Evolutionary conservation across 2,113 vertebrate genomes (phyloP).

Genomic region (Opisthocomus hoazin): DNA sequence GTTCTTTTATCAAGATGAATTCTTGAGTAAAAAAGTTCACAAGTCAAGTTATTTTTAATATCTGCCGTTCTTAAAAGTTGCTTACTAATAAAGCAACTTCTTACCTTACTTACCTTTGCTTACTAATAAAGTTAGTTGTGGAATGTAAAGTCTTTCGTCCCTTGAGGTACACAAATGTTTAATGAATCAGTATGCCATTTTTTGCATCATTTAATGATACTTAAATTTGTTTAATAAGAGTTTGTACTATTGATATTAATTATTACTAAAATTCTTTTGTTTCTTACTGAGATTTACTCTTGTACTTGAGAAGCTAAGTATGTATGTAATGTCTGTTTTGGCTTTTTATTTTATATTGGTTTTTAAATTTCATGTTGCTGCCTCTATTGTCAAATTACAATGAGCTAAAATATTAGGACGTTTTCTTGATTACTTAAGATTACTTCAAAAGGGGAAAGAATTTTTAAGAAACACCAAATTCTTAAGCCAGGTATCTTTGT

Average conservation of each 20-base stretch:
- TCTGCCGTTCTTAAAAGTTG: background rate
- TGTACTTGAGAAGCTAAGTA: background rate
- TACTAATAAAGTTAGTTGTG: background rate
- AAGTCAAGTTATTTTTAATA: background rate
- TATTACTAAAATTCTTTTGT: background rate
- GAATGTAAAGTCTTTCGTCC: background rate
- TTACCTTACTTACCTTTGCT: too few species aligned
- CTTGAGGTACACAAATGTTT: background rate
- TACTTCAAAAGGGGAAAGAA: background rate
- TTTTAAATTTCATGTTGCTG: background rate
- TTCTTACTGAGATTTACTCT: background rate
- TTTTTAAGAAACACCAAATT: background rate
- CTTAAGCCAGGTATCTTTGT: background rate
- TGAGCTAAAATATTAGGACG: background rate
- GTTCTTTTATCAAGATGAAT: background rate
- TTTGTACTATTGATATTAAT: background rate
- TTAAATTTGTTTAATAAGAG: background rate
- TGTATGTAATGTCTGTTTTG: background rate
- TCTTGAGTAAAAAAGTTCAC: background rate
- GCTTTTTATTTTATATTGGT: background rate
- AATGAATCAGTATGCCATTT: background rate
- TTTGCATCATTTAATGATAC: background rate
- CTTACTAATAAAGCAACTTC: background rate
- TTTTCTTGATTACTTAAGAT: background rate
- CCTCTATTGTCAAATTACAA: background rate